Percentiles rank a stretch among this genome's conserved stretches.
Evolutionary conservation across 2,113 vertebrate genomes (phyloP).

Genomic region (Eulemur macaco): DNA sequence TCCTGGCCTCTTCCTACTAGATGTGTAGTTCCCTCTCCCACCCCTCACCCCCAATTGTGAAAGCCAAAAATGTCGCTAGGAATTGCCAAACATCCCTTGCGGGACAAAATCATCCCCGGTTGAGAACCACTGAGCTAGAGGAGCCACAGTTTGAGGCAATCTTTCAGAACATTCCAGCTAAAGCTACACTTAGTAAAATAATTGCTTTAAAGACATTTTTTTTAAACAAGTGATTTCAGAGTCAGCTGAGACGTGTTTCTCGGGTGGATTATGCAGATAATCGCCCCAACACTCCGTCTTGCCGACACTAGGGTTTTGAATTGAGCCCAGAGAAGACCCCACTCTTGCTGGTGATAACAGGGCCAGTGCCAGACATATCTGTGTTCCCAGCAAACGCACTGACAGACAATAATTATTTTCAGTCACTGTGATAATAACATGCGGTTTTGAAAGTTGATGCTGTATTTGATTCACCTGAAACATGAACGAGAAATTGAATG

Average conservation of each 20-base stretch:
- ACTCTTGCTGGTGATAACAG: neutral
- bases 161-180: neutral
- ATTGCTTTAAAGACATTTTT: neutral
- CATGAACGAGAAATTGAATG: slow-evolving; percentile 52
- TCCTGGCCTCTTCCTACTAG: neutral
- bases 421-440: slow-evolving; percentile 41
- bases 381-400: slow-evolving; percentile 25
- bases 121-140: neutral
- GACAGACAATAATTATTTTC: slow-evolving; percentile 14
- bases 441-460: slow-evolving; percentile 28
- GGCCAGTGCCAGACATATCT: neutral
- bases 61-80: neutral
- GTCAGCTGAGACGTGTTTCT: neutral
- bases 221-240: neutral
- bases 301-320: neutral
- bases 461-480: slow-evolving; percentile 3
- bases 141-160: neutral
- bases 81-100: neutral
- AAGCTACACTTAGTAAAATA: neutral
- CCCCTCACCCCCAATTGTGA: neutral
- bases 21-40: neutral
- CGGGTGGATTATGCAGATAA: neutral
- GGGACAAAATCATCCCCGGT: neutral
- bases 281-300: neutral
- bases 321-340: neutral